Conservation (phyloP, 1,140 invertebrate species). For the Laodelphax striatellus region DNA sequence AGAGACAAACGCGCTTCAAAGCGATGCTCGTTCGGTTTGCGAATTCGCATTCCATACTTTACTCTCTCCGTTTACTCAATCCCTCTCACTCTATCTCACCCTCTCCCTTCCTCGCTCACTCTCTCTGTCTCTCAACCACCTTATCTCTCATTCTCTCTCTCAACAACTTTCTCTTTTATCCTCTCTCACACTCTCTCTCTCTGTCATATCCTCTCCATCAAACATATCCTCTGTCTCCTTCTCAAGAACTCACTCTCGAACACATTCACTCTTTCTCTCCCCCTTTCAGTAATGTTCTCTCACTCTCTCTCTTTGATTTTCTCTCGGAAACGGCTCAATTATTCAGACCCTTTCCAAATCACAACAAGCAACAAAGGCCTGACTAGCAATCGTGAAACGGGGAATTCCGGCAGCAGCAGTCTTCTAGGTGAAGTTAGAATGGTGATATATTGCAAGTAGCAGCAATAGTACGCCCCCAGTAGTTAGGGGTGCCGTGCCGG, state of each 20-base stretch:
- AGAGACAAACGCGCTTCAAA: no score
- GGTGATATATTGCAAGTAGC: no score
- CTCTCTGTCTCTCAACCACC: not conserved
- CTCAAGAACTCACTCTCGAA: not conserved
- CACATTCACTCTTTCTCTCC: not conserved
- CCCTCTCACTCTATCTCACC: not conserved
- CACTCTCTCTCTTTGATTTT: not conserved
- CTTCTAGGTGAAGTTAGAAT: no score
- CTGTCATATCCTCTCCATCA: not conserved
- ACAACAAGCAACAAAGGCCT: no score
- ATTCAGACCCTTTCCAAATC: no score
- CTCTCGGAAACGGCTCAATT: no score
- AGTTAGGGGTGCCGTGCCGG: no score
- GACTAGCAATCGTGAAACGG: no score
- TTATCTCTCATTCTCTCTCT: not conserved
- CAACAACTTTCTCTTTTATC: not conserved
- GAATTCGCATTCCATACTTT: no score
- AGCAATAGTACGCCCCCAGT: no score
- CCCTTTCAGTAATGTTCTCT: not conserved
- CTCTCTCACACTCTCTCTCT: not conserved
- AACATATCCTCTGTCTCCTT: not conserved
- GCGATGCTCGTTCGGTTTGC: no score
- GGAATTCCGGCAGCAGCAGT: no score
- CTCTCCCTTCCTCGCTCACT: not conserved
- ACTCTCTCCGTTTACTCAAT: not conserved